These are phyloP conservation scores for Galeopterus variegatus DNA, from an alignment of 2,113 vertebrate species.

Conservation along the genomic window DNA sequence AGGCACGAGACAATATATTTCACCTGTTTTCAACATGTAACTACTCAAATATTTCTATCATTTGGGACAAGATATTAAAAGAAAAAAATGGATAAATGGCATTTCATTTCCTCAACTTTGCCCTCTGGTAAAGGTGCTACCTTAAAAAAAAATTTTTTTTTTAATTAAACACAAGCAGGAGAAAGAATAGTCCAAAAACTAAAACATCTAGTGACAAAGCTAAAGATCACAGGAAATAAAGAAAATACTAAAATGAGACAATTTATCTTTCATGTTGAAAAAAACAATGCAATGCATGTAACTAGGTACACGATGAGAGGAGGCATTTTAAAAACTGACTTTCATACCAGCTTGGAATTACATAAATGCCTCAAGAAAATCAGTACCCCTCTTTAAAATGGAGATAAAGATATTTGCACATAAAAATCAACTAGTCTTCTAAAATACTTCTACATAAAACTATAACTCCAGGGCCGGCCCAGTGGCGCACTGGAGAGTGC, in stretches of 20 bases:
- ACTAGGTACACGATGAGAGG: neutral
- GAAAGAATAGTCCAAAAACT: neutral
- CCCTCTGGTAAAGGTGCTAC: neutral
- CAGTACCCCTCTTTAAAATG: neutral
- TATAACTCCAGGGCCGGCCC: neutral
- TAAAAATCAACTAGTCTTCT: constrained; percentile 25
- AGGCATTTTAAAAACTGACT: neutral
- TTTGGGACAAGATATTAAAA: neutral
- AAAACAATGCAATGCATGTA: neutral
- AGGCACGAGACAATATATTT: neutral
- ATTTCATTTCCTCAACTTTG: neutral
- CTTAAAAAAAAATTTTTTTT: neutral
- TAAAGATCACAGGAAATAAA: neutral
- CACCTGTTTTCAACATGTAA: neutral
- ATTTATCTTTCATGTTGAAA: neutral
- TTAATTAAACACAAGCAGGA: neutral
- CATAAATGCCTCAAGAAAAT: constrained; percentile 3
- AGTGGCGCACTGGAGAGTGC: too few species aligned
- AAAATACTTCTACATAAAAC: neutral
- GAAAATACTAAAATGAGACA: neutral
- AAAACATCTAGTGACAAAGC: neutral
- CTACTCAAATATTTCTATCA: constrained; percentile 38
- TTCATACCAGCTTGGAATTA: neutral
- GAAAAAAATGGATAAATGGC: neutral
- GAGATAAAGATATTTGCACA: neutral